Evolutionary conservation across 2,113 vertebrate genomes (phyloP).

Genomic region (Dolichallabes microphthalmus): DNA sequence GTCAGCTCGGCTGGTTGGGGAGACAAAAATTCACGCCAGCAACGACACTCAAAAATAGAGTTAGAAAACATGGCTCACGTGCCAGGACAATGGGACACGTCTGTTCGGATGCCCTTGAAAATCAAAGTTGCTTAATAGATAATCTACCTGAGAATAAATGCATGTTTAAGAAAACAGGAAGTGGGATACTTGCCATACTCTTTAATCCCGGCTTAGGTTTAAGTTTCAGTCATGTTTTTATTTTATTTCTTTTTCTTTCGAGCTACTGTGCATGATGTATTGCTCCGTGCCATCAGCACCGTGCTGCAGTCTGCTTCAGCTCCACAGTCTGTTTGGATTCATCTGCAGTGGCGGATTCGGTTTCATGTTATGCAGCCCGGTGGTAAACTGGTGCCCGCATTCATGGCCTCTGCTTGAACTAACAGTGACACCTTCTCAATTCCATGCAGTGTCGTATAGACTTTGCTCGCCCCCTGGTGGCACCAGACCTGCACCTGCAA

Average conservation of each 20-base stretch:
- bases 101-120: slow-evolving; percentile 24
- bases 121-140: slow-evolving; percentile 5
- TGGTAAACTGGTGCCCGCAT: slow-evolving; percentile 54
- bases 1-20: not conserved
- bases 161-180: slow-evolving; percentile 1
- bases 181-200: not conserved
- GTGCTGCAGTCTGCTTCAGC: slow-evolving; percentile 55
- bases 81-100: not conserved
- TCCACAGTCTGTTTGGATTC: slow-evolving; percentile 71
- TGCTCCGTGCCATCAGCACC: slow-evolving; percentile 36
- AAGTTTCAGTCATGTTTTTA: not conserved
- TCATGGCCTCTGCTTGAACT: slow-evolving; percentile 40
- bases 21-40: slow-evolving; percentile 34
- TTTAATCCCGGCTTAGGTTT: not conserved
- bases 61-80: not conserved
- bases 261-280: not conserved
- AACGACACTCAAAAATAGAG: slow-evolving; percentile 36
- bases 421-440: slow-evolving; percentile 15
- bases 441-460: not conserved
- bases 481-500: not conserved
- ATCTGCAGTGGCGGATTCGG: slow-evolving; percentile 73
- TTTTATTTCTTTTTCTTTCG: not conserved
- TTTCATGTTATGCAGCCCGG: slow-evolving; percentile 66
- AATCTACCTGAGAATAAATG: not conserved
- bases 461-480: slow-evolving; percentile 64